phyloP scores from a whole-genome alignment of 2,113 vertebrate genomes.

The Telmatochromis bifrenatus region DNA sequence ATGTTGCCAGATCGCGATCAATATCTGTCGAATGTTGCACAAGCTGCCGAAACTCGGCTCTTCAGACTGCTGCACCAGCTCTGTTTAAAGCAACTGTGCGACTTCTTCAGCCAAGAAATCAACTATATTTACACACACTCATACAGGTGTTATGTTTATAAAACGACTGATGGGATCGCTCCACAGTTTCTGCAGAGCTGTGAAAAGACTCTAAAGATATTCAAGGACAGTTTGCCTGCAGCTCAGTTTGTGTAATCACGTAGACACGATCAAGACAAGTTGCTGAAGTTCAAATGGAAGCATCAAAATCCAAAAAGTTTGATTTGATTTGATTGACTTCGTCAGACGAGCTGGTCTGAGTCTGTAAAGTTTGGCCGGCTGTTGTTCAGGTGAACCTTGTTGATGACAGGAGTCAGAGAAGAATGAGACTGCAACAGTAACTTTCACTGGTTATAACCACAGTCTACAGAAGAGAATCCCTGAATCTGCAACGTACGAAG shows the following conservation, averaged over 20 bases:
- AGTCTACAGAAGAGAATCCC: not conserved
- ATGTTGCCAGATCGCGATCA: not conserved
- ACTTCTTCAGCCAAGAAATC: not conserved
- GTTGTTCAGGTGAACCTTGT: not conserved
- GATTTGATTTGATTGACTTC: not conserved
- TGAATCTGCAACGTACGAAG: accelerated
- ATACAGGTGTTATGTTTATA: not conserved
- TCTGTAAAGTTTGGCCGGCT: accelerated
- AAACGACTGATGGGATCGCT: not conserved
- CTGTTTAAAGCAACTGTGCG: not conserved
- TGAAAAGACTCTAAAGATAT: not conserved
- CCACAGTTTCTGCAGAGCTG: not conserved
- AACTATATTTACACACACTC: not conserved
- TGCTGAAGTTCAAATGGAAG: not conserved
- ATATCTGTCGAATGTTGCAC: not conserved
- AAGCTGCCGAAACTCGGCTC: not conserved
- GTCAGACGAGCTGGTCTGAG: not conserved
- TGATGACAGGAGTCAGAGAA: not conserved
- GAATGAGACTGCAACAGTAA: not conserved
- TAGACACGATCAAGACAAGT: not conserved
- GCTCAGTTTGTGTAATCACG: accelerated
- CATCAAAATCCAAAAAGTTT: not conserved
- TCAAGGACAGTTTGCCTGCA: not conserved
- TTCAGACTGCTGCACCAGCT: not conserved
- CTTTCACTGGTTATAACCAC: not conserved